Conservation (phyloP, 2,113 vertebrate species). For the Microtus pennsylvanicus region DNA sequence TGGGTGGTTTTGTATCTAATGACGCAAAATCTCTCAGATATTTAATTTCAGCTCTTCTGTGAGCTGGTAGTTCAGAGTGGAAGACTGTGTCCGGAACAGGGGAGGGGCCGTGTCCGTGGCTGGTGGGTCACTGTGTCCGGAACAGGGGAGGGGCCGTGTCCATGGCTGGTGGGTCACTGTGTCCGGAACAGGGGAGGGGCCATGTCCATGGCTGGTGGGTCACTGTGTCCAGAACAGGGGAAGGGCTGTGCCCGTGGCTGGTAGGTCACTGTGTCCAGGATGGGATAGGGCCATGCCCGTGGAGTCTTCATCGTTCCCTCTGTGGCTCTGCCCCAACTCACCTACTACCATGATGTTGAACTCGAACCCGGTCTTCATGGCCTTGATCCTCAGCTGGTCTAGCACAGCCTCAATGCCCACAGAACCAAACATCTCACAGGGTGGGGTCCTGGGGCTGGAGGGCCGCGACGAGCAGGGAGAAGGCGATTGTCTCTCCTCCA, state of each 20-base stretch:
- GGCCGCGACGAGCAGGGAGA: conserved; percentile 38
- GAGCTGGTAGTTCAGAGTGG: background rate
- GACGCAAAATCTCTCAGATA: background rate
- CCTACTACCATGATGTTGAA: conserved; percentile 99
- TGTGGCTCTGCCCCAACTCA: conserved; percentile 80
- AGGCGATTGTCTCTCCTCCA: conserved; percentile 46
- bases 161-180: too few relatives aligned
- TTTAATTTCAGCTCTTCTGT: background rate
- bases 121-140: background rate
- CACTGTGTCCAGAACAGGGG: background rate
- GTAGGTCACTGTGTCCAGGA: background rate
- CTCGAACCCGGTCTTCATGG: conserved; percentile 96
- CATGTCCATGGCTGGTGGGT: too few relatives aligned
- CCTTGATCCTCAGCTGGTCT: conserved; percentile 96
- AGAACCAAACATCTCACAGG: conserved; percentile 89
- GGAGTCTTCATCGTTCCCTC: rapidly evolving
- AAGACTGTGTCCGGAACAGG: background rate
- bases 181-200: background rate
- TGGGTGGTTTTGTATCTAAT: background rate
- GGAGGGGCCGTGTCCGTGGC: too few relatives aligned
- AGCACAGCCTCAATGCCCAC: conserved; percentile 97
- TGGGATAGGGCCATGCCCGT: background rate
- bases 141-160: background rate
- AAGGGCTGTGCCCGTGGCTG: background rate
- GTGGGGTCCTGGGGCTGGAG: conserved; percentile 69